Evolutionary conservation across 2,113 vertebrate species (phyloP).

Genomic region (Kryptolebias marmoratus): DNA sequence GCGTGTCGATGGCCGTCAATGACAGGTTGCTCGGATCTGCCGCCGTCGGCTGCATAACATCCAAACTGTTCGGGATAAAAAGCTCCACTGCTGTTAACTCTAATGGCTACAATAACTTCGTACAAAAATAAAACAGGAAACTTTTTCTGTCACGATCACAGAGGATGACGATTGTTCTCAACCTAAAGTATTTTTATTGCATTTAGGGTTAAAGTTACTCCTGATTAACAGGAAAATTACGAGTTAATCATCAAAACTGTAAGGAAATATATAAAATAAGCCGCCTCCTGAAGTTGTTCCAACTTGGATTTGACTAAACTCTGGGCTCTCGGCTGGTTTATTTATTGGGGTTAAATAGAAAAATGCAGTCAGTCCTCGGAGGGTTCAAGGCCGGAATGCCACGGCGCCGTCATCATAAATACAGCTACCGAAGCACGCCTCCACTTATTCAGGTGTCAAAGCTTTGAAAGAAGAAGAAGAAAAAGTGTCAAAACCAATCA

Average conservation of each 20-base stretch:
- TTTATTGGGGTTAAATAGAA: neutral
- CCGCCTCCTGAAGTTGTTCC: no score
- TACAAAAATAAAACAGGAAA: neutral
- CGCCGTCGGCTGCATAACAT: constrained; percentile 33
- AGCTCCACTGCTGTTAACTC: constrained; percentile 32
- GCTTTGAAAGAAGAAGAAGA: neutral
- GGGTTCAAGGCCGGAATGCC: constrained; percentile 1
- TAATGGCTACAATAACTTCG: constrained; percentile 6
- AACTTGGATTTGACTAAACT: no score
- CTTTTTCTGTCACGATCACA: no score
- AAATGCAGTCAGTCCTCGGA: neutral
- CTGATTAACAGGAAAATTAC: no score
- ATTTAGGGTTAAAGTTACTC: no score
- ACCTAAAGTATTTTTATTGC: no score
- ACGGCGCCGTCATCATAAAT: neutral
- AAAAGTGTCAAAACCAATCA: neutral
- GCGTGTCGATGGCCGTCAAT: constrained; percentile 61
- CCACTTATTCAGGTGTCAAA: neutral
- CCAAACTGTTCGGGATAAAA: constrained; percentile 38
- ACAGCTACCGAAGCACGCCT: neutral
- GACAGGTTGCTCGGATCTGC: constrained; percentile 52
- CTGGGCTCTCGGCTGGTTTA: no score
- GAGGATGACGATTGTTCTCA: no score
- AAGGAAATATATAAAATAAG: no score
- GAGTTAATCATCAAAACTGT: no score